Evolutionary conservation across 1,140 invertebrate genomes (phyloP), one percentile per base, ranked within the genome.

Genomic region (Leptinotarsa texana): DNA sequence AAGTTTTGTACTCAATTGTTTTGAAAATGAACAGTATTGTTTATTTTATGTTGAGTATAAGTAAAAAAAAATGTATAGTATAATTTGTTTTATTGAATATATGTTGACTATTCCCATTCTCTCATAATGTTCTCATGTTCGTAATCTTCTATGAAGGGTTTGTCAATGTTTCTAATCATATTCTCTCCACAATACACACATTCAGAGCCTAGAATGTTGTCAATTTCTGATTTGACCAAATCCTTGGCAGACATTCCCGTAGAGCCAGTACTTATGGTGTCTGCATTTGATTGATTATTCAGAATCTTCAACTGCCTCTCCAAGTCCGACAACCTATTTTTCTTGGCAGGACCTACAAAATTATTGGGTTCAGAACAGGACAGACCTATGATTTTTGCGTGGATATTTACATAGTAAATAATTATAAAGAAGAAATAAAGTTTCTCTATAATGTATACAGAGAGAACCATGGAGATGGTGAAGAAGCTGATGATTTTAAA

Each of bases 171-270:
- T 83, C 91, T 91, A 77, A 99, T 96, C 91, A 98, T 96, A 79
- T 94, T 89, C 81, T 96, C 94, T 11, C 97, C 96, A 87, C 97
- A 99, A 84, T 94, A 97, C 1, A 97, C 86, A 85, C 97, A 99
- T 85, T 99, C 96, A 6, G 91, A 91, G 2, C 95, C 96, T 11
- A 98, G 87, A 1, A 98, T 90, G 77, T 96, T 92, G 86, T 98
- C 96, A 48, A 98, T 91, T 80, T 98, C 93, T 24, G 90, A 88
- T 86, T 94, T 91, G 0, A 95, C 86, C 77, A 92, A 89, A 71
- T 94, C 92, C 66, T 91, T 89, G 0, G 88, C 86, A 0, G 91
- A 90, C n/a, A 92, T 82, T 13, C 87, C 87, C 13, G 86, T 81
- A 2, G 88, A 89, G 11, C 87, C 89, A 63, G 87, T 89, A 42